These are phyloP conservation scores for Pangasius krempfi DNA, from an alignment of 2,797 vertebrate genomes.

Conservation along the genomic window DNA sequence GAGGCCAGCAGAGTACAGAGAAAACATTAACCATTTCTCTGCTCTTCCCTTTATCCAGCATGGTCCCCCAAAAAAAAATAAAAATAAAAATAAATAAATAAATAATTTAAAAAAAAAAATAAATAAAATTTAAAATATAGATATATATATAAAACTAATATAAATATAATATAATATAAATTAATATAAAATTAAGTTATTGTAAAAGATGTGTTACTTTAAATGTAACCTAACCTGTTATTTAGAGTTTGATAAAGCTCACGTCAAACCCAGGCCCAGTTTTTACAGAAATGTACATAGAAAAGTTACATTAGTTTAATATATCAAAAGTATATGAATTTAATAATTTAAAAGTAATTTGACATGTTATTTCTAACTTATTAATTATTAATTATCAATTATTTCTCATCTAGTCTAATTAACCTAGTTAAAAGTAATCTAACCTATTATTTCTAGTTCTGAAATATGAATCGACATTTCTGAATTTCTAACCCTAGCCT, in stretches of 20 bases:
- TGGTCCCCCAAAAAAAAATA: not conserved
- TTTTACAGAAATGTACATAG: not conserved
- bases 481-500: not conserved
- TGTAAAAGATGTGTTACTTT: not conserved
- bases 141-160: too few species aligned
- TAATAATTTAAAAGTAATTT: not conserved
- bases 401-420: not conserved
- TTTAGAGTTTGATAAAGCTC: not conserved
- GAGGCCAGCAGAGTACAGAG: slow-evolving; percentile 65
- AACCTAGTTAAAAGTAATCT: not conserved
- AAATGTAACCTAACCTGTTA: not conserved
- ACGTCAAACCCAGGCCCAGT: not conserved
- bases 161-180: too few species aligned
- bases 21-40: slow-evolving; percentile 69
- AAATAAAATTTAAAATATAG: too few species aligned
- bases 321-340: not conserved
- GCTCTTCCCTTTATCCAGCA: slow-evolving; percentile 46
- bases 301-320: not conserved
- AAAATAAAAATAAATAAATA: too few species aligned
- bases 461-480: not conserved
- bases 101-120: too few species aligned
- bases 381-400: too few species aligned
- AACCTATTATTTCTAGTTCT: too few species aligned
- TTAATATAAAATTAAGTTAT: not conserved
- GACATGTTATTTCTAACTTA: not conserved